These are phyloP conservation scores for Protonemura montana DNA, from an alignment of 2,888 invertebrate genomes.

Conservation along the genomic window DNA sequence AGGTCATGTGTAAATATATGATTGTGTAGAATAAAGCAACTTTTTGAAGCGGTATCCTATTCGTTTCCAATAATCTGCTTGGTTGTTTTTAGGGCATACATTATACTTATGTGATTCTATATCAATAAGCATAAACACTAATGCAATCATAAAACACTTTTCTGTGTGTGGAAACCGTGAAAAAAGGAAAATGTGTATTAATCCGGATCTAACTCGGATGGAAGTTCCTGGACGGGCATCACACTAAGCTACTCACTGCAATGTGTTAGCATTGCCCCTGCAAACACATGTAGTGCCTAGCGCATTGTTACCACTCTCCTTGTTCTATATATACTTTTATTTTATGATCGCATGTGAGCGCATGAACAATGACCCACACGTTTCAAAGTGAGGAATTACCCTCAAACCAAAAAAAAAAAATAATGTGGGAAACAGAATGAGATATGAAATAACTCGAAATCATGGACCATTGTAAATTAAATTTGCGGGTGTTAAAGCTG, in stretches of 20 bases:
- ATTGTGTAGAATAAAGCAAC: background rate
- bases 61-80: background rate
- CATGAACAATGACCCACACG: background rate
- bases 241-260: background rate
- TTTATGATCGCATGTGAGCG: background rate
- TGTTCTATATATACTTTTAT: background rate
- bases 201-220: background rate
- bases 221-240: background rate
- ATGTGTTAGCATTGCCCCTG: background rate
- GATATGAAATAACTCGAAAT: constrained; percentile 2
- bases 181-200: background rate
- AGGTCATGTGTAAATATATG: background rate
- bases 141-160: background rate
- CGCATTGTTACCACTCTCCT: background rate
- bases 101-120: background rate
- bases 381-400: background rate
- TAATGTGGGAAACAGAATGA: background rate
- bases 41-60: background rate
- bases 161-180: background rate
- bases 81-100: background rate
- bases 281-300: background rate
- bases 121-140: background rate
- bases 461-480: background rate
- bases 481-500: background rate
- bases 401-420: background rate